These are phyloP conservation scores for Ancistrus triradiatus DNA, from an alignment of 2,113 vertebrate species.

Conservation along the genomic window DNA sequence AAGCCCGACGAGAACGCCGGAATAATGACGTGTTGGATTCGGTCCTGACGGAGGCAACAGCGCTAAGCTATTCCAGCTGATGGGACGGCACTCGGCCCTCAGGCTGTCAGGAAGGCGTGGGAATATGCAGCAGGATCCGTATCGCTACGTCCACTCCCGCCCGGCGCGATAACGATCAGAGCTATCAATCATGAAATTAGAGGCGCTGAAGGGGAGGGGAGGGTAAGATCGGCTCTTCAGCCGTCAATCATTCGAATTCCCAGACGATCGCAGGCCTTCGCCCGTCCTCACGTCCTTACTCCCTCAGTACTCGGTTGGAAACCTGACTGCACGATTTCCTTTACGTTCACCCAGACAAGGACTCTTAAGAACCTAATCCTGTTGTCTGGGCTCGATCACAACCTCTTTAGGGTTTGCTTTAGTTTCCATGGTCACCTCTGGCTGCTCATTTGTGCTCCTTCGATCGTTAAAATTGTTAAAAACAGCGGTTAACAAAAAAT, in stretches of 20 bases:
- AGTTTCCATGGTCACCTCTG: no score
- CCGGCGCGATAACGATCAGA: background rate
- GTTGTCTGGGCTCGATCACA: no score
- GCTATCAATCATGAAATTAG: conserved; percentile 18
- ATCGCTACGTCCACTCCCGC: background rate
- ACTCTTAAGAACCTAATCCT: no score
- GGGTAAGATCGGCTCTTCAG: background rate
- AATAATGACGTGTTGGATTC: conserved; percentile 31
- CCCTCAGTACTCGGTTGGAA: no score
- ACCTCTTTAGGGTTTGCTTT: no score
- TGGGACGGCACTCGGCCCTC: background rate
- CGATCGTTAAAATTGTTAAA: no score
- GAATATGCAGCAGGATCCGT: background rate
- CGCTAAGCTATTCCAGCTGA: conserved; percentile 6
- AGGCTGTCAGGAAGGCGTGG: background rate
- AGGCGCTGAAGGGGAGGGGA: conserved; percentile 5
- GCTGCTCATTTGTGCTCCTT: no score
- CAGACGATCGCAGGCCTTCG: no score
- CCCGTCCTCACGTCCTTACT: no score
- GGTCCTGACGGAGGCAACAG: conserved; percentile 8
- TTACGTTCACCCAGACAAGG: no score
- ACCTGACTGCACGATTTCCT: no score
- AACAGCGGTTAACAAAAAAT: no score
- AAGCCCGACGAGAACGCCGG: background rate
- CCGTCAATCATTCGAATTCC: conserved; percentile 1